A percentile compares a stretch with the other conserved stretches of the same genome.
Evolutionary conservation across 2,797 vertebrate species (phyloP).

Genomic region (Gadopsis marmoratus): DNA sequence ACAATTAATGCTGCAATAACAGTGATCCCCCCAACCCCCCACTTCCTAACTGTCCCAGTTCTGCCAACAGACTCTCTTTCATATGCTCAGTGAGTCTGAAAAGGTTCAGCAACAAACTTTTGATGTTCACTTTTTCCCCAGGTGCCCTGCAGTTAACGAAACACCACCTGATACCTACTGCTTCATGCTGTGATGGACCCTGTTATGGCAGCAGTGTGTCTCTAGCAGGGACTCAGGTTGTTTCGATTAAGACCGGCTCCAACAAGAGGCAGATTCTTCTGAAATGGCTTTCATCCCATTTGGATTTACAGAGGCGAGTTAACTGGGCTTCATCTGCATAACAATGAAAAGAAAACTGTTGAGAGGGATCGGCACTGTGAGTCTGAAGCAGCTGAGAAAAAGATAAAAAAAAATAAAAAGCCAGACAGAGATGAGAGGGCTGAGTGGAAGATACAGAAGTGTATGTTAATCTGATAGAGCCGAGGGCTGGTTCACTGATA

Average conservation of each 20-base stretch:
- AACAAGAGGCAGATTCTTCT: slow-evolving; percentile 21
- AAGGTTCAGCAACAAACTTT: slow-evolving; percentile 38
- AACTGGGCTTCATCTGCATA: slow-evolving; percentile 77
- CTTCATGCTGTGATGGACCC: slow-evolving; percentile 29
- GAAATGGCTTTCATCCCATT: slow-evolving; percentile 54
- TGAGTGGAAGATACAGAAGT: slow-evolving; percentile 19
- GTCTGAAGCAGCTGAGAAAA: slow-evolving; percentile 33
- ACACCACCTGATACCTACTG: slow-evolving; percentile 8
- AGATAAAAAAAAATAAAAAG: slow-evolving; percentile 1
- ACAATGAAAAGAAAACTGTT: slow-evolving; percentile 54
- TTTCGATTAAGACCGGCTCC: slow-evolving; percentile 31
- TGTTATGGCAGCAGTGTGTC: slow-evolving; percentile 11
- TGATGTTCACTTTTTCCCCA: slow-evolving; percentile 40
- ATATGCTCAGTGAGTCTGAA: slow-evolving; percentile 29
- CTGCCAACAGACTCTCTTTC: slow-evolving; percentile 49
- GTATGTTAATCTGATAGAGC: slow-evolving; percentile 44
- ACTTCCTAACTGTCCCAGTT: slow-evolving; percentile 57
- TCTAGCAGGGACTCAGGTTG: slow-evolving; percentile 18
- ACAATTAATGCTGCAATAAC: slow-evolving; percentile 50
- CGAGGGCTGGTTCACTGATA: slow-evolving; percentile 25
- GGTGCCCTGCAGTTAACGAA: slow-evolving; percentile 19
- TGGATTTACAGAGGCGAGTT: slow-evolving; percentile 63
- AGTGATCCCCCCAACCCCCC: neutral
- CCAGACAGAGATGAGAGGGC: slow-evolving; percentile 27
- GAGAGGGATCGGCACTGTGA: slow-evolving; percentile 50